These are phyloP conservation scores for Etheostoma perlongum DNA, from an alignment of 2,797 vertebrate genomes.

Conservation along the genomic window DNA sequence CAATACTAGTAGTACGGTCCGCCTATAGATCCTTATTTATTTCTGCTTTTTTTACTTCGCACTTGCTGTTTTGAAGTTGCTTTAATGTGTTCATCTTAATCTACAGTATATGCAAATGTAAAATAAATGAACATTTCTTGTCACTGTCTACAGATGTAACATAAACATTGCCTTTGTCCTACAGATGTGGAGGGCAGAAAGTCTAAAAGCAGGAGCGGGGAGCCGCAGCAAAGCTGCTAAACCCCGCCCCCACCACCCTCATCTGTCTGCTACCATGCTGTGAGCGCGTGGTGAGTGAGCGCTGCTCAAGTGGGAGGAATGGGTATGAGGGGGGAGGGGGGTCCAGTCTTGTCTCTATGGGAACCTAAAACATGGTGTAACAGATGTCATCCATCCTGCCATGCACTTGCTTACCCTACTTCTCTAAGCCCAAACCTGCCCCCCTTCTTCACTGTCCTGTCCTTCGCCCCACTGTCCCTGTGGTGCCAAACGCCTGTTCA, in stretches of 20 bases:
- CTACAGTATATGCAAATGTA: conserved; percentile 31
- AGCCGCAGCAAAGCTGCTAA: conserved; percentile 95
- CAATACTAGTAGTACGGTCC: conserved; percentile 32
- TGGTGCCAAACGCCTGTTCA: conserved; percentile 57
- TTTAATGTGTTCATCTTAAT: conserved; percentile 57
- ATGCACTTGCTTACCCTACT: conserved; percentile 66
- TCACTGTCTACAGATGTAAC: conserved; percentile 82
- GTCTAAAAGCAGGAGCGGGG: conserved; percentile 97
- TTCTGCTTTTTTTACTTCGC: conserved; percentile 56
- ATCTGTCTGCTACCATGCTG: conserved; percentile 88
- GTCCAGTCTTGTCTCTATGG: conserved; percentile 86
- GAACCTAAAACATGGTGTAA: conserved; percentile 80
- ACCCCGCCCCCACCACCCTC: conserved; percentile 84
- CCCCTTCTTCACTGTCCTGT: conserved; percentile 26
- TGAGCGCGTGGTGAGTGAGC: conserved; percentile 93
- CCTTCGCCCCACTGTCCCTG: conserved; percentile 49
- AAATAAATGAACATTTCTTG: conserved; percentile 31
- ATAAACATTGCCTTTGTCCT: conserved; percentile 94
- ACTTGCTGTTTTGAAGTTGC: conserved; percentile 40
- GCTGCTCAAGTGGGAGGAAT: conserved; percentile 72
- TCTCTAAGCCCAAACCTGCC: conserved; percentile 33
- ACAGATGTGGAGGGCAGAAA: conserved; percentile 99
- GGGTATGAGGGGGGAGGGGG: conserved; percentile 55
- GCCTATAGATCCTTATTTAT: conserved; percentile 71
- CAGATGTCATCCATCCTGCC: conserved; percentile 78